Conservation (phyloP, 2,113 vertebrate species). For the Menura novaehollandiae region DNA sequence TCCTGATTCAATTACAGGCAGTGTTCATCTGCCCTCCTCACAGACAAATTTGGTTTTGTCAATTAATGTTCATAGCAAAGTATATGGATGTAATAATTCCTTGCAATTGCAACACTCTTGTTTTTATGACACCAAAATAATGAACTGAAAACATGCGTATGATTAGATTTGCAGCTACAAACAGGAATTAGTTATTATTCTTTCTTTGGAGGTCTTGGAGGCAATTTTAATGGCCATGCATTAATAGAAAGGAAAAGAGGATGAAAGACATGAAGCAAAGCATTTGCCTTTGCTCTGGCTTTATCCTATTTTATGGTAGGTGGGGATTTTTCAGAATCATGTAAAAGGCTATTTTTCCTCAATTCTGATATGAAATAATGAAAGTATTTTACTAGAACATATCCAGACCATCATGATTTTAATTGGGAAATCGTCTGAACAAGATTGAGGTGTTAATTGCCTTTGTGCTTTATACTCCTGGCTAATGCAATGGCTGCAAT, state of each 20-base stretch:
- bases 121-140: constrained; percentile 36
- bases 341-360: background rate
- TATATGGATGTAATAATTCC: background rate
- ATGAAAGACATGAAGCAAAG: background rate
- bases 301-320: background rate
- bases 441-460: background rate
- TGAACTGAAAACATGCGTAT: background rate
- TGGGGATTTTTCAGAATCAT: background rate
- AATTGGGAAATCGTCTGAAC: background rate
- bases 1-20: constrained; percentile 22
- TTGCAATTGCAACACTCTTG: background rate
- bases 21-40: background rate
- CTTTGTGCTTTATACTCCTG: background rate
- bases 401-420: background rate
- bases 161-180: constrained; percentile 17
- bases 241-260: background rate
- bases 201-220: background rate
- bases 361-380: background rate
- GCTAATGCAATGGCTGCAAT: background rate
- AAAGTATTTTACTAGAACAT: background rate
- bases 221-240: background rate
- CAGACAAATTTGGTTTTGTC: constrained; percentile 15
- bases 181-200: background rate
- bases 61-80: background rate
- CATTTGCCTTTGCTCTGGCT: background rate